phyloP scores from a whole-genome alignment of 2,888 invertebrate species.

The Tricholauxania praeusta region DNA sequence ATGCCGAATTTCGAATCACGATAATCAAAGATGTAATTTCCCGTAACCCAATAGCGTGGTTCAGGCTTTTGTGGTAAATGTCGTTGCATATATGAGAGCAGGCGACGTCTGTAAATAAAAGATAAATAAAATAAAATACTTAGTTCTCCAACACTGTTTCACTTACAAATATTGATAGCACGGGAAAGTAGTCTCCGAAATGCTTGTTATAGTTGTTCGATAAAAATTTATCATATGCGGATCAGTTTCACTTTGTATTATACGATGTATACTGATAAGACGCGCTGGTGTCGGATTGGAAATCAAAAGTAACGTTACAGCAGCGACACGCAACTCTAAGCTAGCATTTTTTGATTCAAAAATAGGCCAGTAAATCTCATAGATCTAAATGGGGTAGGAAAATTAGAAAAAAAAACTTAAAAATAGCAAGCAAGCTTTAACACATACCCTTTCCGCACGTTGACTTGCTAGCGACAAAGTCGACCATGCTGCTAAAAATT shows the following conservation, averaged over 20 bases:
- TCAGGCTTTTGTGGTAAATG: constrained; percentile 73
- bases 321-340: constrained; percentile 76
- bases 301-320: constrained; percentile 75
- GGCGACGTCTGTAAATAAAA: constrained; percentile 70
- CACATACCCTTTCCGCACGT: constrained; percentile 69
- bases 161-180: constrained; percentile 78
- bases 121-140: neutral
- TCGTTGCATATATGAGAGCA: constrained; percentile 75
- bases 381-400: constrained; percentile 66
- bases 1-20: constrained; percentile 74
- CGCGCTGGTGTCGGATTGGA: constrained; percentile 76
- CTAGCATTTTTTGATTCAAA: constrained; percentile 76
- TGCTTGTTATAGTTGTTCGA: constrained; percentile 77
- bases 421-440: neutral
- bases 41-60: constrained; percentile 75
- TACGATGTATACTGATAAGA: constrained; percentile 77
- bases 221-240: constrained; percentile 78
- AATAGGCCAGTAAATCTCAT: constrained; percentile 76
- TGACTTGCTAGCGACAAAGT: constrained; percentile 70
- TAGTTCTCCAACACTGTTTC: neutral
- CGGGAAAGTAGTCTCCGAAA: constrained; percentile 76
- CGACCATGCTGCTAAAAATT: constrained; percentile 78
- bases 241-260: constrained; percentile 73
- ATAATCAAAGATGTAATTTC: constrained; percentile 79
- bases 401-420: neutral